A percentile compares a stretch with the other conserved stretches of the same genome.
These are phyloP conservation scores for Apus apus DNA, from an alignment of 2,113 vertebrate species.

Conservation along the genomic window DNA sequence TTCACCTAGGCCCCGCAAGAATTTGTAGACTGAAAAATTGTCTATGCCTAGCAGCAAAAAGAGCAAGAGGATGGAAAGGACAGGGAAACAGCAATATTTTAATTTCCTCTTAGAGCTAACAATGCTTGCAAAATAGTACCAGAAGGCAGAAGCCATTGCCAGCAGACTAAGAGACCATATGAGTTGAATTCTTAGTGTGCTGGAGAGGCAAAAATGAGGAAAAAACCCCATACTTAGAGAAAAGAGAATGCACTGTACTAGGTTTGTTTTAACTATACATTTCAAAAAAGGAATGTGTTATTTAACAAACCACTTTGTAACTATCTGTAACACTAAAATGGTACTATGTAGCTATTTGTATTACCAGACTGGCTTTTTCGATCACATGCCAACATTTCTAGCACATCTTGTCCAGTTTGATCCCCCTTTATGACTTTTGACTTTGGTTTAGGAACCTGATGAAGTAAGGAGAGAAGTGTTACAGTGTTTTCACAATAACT, in stretches of 20 bases:
- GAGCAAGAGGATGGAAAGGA: neutral
- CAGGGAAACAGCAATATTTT: neutral
- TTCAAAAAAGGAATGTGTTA: neutral
- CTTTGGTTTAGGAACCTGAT: slow-evolving; percentile 90
- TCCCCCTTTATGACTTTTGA: slow-evolving; percentile 87
- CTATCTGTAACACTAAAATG: neutral
- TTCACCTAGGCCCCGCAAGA: neutral
- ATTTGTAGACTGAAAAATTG: neutral
- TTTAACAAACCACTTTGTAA: neutral
- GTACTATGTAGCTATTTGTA: neutral
- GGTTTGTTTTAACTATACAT: no score
- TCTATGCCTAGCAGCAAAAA: neutral
- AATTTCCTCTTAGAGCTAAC: neutral
- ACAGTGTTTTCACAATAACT: neutral
- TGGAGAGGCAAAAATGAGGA: neutral
- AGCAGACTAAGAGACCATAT: neutral
- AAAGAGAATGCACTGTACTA: neutral
- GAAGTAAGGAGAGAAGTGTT: slow-evolving; percentile 13
- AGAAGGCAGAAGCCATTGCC: neutral
- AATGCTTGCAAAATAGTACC: neutral
- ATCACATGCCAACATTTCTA: slow-evolving; percentile 89
- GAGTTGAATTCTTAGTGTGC: neutral
- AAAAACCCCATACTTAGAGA: neutral
- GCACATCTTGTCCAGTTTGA: slow-evolving; percentile 75
- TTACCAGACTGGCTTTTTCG: slow-evolving; percentile 94